Conservation (phyloP, 30 jellyfish, hydroid and myxozoan species). For the Morbakka virulenta region DNA sequence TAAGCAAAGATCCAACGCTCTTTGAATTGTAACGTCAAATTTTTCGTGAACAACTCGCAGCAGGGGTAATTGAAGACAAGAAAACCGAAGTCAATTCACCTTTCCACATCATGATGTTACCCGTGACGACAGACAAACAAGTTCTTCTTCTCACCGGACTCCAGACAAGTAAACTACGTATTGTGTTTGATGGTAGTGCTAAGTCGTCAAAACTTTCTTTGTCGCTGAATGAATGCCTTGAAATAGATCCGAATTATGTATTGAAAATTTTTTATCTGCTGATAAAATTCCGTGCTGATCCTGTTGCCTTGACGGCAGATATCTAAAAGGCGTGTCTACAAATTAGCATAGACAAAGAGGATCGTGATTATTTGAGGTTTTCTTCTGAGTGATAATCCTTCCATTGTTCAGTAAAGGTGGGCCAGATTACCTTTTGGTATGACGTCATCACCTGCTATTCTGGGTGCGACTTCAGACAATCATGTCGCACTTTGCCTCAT, state of each 20-base stretch:
- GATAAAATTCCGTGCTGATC: conserved; percentile 2
- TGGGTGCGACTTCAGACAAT: conserved; percentile 3
- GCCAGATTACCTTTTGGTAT: not conserved
- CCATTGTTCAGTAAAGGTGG: conserved; percentile 20
- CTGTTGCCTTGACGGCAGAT: conserved; percentile 2
- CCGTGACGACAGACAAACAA: not conserved
- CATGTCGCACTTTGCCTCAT: not conserved
- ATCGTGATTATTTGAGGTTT: no score
- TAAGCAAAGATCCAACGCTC: no score
- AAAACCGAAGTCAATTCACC: no score
- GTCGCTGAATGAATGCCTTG: not conserved
- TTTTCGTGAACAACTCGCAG: no score
- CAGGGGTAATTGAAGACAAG: no score
- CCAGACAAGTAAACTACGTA: conserved; percentile 7
- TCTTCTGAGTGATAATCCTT: not conserved
- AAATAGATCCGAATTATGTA: not conserved
- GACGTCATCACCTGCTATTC: no score
- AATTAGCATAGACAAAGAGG: no score
- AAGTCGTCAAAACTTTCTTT: no score
- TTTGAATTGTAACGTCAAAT: no score
- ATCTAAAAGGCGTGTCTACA: no score
- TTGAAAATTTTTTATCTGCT: not conserved
- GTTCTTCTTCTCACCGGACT: no score
- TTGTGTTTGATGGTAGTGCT: conserved; percentile 1
- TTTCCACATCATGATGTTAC: conserved; percentile 8